phyloP scores from a whole-genome alignment of 2,888 invertebrate species.

The Pyrrhosoma nymphula region DNA sequence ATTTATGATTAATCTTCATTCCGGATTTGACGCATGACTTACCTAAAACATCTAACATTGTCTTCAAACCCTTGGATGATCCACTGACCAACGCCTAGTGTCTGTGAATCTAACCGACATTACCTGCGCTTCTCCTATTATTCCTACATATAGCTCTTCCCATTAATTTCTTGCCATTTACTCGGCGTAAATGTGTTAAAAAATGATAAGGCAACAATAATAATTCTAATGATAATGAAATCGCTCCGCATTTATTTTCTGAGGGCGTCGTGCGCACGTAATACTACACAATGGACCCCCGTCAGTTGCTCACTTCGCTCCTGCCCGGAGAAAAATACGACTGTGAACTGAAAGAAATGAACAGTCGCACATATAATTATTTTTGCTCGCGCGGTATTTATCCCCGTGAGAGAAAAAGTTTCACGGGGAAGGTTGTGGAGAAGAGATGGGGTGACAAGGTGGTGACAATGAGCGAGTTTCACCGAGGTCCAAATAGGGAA shows the following conservation, averaged over 20 bases:
- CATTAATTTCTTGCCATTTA: too few relatives aligned
- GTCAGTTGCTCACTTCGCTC: not conserved
- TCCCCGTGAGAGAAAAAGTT: not conserved
- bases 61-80: too few relatives aligned
- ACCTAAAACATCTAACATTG: too few relatives aligned
- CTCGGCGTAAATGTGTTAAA: too few relatives aligned
- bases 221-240: not conserved
- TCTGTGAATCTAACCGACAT: too few relatives aligned
- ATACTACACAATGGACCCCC: not conserved
- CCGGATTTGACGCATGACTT: too few relatives aligned
- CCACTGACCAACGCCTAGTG: too few relatives aligned
- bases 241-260: not conserved
- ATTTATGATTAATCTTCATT: too few relatives aligned
- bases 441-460: not conserved
- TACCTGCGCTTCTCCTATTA: too few relatives aligned
- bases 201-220: not conserved
- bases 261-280: not conserved
- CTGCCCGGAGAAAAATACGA: not conserved
- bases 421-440: not conserved
- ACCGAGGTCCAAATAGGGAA: not conserved
- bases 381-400: not conserved
- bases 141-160: too few relatives aligned
- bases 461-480: not conserved
- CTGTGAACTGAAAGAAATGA: not conserved
- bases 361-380: not conserved